phyloP scores from a whole-genome alignment of 2,888 invertebrate genomes.

The Mystacides longicornis region DNA sequence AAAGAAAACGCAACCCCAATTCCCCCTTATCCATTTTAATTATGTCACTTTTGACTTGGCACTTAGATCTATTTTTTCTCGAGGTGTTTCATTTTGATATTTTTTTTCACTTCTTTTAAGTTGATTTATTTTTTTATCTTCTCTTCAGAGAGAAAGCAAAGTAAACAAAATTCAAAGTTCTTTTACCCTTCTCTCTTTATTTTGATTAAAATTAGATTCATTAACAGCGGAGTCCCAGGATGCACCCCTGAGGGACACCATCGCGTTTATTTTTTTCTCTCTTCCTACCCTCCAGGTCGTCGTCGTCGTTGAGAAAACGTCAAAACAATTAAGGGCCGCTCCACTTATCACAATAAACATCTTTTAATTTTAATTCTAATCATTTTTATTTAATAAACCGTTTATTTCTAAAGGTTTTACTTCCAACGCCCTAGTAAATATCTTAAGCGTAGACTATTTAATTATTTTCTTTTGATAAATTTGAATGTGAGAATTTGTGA shows the following conservation, averaged over 20 bases:
- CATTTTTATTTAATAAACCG: not conserved
- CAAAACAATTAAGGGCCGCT: constrained; percentile 24
- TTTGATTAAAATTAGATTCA: constrained; percentile 24
- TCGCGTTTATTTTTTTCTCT: not conserved
- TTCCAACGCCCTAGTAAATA: too few species aligned
- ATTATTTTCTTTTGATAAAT: too few species aligned
- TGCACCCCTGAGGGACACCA: not conserved
- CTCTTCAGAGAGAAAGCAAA: constrained; percentile 2
- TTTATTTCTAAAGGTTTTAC: constrained; percentile 2
- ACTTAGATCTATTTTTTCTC: constrained; percentile 19
- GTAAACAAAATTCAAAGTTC: not conserved
- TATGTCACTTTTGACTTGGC: constrained; percentile 24
- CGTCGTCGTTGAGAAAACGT: constrained; percentile 18
- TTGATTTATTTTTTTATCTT: constrained; percentile 15
- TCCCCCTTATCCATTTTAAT: constrained; percentile 14
- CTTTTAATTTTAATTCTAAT: constrained; percentile 7
- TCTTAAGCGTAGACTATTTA: too few species aligned
- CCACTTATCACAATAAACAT: constrained; percentile 18
- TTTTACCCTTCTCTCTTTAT: constrained; percentile 22
- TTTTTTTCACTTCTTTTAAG: constrained; percentile 20
- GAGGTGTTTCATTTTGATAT: constrained; percentile 19
- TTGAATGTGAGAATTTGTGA: too few species aligned
- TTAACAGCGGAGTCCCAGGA: constrained; percentile 10
- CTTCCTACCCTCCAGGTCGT: constrained; percentile 4
- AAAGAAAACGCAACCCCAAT: too few species aligned